Evolutionary conservation across 2,888 invertebrate genomes (phyloP), one percentile per base, ranked within the genome.

Genomic region (Clusia tigrina): DNA sequence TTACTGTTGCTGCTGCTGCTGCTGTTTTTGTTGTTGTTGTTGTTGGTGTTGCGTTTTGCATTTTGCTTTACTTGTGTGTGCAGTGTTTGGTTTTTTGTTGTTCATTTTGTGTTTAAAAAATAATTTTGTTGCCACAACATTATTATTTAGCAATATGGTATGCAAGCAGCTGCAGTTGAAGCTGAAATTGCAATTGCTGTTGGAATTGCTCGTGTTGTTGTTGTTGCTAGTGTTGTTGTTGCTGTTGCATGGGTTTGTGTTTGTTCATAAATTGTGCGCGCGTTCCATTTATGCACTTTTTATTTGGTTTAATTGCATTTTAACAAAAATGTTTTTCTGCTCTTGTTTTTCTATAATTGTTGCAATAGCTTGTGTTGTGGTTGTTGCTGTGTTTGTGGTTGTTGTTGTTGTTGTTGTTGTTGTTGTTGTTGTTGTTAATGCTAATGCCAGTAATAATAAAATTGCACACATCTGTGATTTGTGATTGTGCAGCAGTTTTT

Each of bases 1-100:
- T 51, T 54, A 20, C 63, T 59, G n/a, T 37, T 46, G 26, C 23
- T 65, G 56, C n/a, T 54, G 56, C 26, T 25, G 52, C 51, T 26
- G 38, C 48, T 42, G 59, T 53, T 32, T 37, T 52, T 56, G 56
- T 54, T 56, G 59, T 53, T 32, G 52, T 52, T 56, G 56, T 54
- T 56, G 15, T 38, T 53, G 53, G n/a, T 42, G 54, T 20, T 69
- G 62, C 67, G 67, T 63, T 69, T 62, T 63, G 64, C 65, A 58
- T 55, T 42, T 62, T 71, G 71, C 72, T 71, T 72, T 67, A 68
- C 68, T 58, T 67, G 61, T 71, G 68, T 72, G 67, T 55, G 67
- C 67, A 71, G 64, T 67, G 66, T 23, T 12, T 38, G 60, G 60
- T 18, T 48, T 48, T 48, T 42, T 48, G 3, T 15, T 20, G 18